These are phyloP conservation scores for Neopelma chrysocephalum DNA, from an alignment of 2,797 vertebrate species.

Conservation along the genomic window DNA sequence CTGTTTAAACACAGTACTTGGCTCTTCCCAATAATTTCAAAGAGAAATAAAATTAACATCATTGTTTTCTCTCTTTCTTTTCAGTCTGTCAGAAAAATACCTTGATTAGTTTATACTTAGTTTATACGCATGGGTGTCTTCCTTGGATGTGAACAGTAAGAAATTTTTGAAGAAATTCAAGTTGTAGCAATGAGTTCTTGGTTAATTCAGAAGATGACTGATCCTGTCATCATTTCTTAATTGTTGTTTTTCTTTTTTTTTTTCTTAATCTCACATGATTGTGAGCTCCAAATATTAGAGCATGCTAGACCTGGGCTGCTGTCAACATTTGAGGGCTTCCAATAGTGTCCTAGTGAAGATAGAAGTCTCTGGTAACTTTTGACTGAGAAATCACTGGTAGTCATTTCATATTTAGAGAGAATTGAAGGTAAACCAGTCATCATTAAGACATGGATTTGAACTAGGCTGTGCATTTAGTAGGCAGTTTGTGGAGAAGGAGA, in stretches of 20 bases:
- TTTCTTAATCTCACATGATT: neutral
- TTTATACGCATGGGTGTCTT: neutral
- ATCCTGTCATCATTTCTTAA: neutral
- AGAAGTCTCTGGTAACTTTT: neutral
- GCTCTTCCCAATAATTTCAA: neutral
- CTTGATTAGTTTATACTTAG: conserved; percentile 49
- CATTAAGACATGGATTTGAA: neutral
- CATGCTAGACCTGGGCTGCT: neutral
- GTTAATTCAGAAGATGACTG: neutral
- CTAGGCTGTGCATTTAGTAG: neutral
- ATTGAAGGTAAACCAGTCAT: neutral
- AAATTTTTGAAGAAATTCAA: neutral
- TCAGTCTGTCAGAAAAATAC: conserved; percentile 23
- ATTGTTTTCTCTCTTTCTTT: conserved; percentile 12
- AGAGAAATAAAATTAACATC: conserved; percentile 12
- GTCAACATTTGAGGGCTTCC: neutral
- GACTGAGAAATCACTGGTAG: neutral
- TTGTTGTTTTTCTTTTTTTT: neutral
- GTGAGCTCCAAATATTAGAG: neutral
- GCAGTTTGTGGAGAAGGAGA: neutral
- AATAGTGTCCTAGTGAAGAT: neutral
- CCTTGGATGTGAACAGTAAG: neutral
- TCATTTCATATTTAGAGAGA: neutral
- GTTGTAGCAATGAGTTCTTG: neutral
- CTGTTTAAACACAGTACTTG: conserved; percentile 7